phyloP scores from a whole-genome alignment of 2,797 vertebrate species.

The Gastrophryne carolinensis region DNA sequence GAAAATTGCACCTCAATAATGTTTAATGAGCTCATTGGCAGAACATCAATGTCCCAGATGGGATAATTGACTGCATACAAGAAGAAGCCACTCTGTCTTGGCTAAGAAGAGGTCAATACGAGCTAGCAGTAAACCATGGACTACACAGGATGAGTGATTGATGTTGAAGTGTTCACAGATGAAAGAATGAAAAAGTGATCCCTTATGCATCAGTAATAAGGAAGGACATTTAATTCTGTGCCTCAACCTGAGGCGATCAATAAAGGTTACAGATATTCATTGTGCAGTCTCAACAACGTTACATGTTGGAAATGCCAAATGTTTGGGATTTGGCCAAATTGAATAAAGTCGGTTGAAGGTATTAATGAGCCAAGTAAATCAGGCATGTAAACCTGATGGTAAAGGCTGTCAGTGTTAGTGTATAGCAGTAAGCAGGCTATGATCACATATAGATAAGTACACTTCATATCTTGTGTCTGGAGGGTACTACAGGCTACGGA shows the following conservation, averaged over 20 bases:
- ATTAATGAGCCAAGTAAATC: slow-evolving; percentile 51
- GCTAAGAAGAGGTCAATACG: slow-evolving; percentile 36
- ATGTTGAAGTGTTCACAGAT: slow-evolving; percentile 39
- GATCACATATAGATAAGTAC: slow-evolving; percentile 11
- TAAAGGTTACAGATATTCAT: slow-evolving; percentile 62
- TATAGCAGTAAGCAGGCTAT: slow-evolving; percentile 46
- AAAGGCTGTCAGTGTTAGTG: slow-evolving; percentile 47
- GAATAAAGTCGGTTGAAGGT: slow-evolving; percentile 60
- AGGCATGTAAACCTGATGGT: slow-evolving; percentile 52
- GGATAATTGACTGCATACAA: slow-evolving; percentile 28
- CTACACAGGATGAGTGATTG: slow-evolving; percentile 49
- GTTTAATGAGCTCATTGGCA: slow-evolving; percentile 50
- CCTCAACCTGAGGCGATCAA: slow-evolving; percentile 60
- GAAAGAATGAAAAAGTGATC: slow-evolving; percentile 57
- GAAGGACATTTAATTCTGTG: slow-evolving; percentile 57
- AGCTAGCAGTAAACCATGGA: slow-evolving; percentile 33
- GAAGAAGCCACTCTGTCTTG: slow-evolving; percentile 32
- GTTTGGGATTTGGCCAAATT: slow-evolving; percentile 56
- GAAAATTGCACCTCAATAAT: slow-evolving; percentile 43
- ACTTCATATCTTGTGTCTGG: slow-evolving; percentile 22
- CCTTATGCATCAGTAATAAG: slow-evolving; percentile 61
- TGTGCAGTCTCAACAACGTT: slow-evolving; percentile 52
- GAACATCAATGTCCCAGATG: slow-evolving; percentile 48
- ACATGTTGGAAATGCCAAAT: slow-evolving; percentile 58
- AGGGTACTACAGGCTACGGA: background rate